Percentiles rank a stretch among this genome's conserved stretches.
These are phyloP conservation scores for Carapus acus DNA, from an alignment of 2,797 vertebrate genomes.

Conservation along the genomic window DNA sequence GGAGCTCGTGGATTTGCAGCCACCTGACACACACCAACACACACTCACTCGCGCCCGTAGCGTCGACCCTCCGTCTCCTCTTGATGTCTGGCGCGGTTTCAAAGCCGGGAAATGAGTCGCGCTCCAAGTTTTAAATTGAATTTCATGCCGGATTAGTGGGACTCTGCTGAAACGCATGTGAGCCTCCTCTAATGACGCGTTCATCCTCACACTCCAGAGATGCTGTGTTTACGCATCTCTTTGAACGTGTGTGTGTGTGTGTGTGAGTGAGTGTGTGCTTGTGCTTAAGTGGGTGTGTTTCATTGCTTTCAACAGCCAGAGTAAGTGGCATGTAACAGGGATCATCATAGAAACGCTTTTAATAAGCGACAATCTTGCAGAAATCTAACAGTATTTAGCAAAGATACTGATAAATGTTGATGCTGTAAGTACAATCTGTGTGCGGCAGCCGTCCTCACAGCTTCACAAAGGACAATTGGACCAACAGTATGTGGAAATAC, in stretches of 20 bases:
- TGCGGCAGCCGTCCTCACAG: neutral
- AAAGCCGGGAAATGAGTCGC: slow-evolving; percentile 57
- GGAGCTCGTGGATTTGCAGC: slow-evolving; percentile 42
- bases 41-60: slow-evolving; percentile 19
- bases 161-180: slow-evolving; percentile 70
- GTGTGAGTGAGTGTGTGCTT: no score
- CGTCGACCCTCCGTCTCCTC: slow-evolving; percentile 36
- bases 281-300: no score
- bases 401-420: slow-evolving; percentile 4
- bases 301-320: slow-evolving; percentile 50
- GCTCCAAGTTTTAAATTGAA: slow-evolving; percentile 74
- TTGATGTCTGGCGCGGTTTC: slow-evolving; percentile 65
- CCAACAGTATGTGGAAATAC: slow-evolving; percentile 1
- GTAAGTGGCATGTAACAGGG: slow-evolving; percentile 44
- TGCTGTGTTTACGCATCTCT: slow-evolving; percentile 20
- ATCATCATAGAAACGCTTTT: no score
- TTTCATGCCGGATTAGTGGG: slow-evolving; percentile 72
- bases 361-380: neutral
- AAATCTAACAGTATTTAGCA: slow-evolving; percentile 17
- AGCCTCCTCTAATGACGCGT: slow-evolving; percentile 66
- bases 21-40: slow-evolving; percentile 18
- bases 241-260: slow-evolving; percentile 39
- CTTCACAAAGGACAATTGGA: slow-evolving; percentile 8
- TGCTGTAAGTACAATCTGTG: no score
- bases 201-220: slow-evolving; percentile 64